phyloP scores from a whole-genome alignment of 2,797 vertebrate genomes.

The Lacerta bilineata region DNA sequence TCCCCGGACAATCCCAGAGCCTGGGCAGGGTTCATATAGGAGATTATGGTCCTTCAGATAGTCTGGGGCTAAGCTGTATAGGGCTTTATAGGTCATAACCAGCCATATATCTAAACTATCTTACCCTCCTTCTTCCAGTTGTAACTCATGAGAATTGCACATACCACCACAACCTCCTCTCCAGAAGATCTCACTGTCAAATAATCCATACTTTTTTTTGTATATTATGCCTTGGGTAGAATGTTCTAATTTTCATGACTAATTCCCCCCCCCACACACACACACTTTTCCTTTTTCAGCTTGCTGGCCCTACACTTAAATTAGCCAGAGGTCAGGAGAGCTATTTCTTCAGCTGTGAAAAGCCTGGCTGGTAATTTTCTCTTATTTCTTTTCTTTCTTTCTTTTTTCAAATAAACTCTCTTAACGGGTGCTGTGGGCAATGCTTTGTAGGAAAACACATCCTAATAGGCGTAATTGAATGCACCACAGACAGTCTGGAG shows the following conservation, averaged over 20 bases:
- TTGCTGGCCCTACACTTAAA: slow-evolving; percentile 7
- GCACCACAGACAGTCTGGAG: neutral
- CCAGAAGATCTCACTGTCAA: neutral
- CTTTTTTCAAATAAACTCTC: slow-evolving; percentile 38
- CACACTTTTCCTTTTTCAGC: neutral
- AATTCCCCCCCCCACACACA: slow-evolving; percentile 29
- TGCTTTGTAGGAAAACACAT: neutral
- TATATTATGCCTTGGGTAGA: fast-evolving
- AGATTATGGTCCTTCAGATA: too few species aligned
- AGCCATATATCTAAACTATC: too few species aligned
- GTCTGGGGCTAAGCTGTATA: too few species aligned
- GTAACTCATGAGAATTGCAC: too few species aligned
- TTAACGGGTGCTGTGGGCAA: neutral
- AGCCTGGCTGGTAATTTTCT: neutral
- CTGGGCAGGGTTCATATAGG: too few species aligned
- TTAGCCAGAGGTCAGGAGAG: slow-evolving; percentile 45
- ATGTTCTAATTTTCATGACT: neutral
- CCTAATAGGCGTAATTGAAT: neutral
- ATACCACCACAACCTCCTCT: neutral
- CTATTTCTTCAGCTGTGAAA: neutral
- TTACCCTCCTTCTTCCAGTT: too few species aligned
- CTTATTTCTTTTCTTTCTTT: too few species aligned
- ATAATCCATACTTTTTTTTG: neutral
- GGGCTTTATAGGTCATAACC: too few species aligned
- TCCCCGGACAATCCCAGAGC: too few species aligned